phyloP scores from a whole-genome alignment of 2,797 vertebrate genomes.

The Clarias pachynema region DNA sequence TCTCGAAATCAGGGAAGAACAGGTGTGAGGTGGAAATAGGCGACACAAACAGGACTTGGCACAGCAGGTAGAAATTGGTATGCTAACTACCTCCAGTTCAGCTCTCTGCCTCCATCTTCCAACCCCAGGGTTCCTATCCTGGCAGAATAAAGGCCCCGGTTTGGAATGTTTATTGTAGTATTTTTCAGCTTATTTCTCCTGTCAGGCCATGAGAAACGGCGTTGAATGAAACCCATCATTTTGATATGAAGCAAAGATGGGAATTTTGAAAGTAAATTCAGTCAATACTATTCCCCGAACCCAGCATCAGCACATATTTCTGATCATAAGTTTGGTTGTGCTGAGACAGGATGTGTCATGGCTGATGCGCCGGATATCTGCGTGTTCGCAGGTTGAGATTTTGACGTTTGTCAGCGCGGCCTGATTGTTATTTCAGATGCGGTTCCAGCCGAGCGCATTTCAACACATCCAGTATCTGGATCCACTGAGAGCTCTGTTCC shows the following conservation, averaged over 20 bases:
- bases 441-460: slow-evolving; percentile 38
- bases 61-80: slow-evolving; percentile 65
- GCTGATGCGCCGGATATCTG: slow-evolving; percentile 52
- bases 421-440: slow-evolving; percentile 58
- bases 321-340: slow-evolving; percentile 35
- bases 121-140: slow-evolving; percentile 48
- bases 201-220: background rate
- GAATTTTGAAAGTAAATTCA: background rate
- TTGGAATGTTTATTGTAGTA: slow-evolving; percentile 48
- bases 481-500: slow-evolving; percentile 37
- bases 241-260: slow-evolving; percentile 1
- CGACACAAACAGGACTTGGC: slow-evolving; percentile 50
- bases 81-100: slow-evolving; percentile 51
- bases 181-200: slow-evolving; percentile 50
- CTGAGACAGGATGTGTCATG: slow-evolving; percentile 36
- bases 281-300: slow-evolving; percentile 36
- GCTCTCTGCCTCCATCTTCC: slow-evolving; percentile 48
- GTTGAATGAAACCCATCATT: slow-evolving; percentile 58
- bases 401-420: slow-evolving; percentile 34
- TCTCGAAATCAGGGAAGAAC: slow-evolving; percentile 22
- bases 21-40: slow-evolving; percentile 27
- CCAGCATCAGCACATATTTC: slow-evolving; percentile 50
- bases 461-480: slow-evolving; percentile 27
- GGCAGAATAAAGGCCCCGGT: slow-evolving; percentile 26
- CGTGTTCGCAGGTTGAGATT: slow-evolving; percentile 47